A percentile compares a stretch with the other conserved stretches of the same genome.
Conservation (phyloP, 2,888 invertebrate species). For the Linhomoeus sp. region DNA sequence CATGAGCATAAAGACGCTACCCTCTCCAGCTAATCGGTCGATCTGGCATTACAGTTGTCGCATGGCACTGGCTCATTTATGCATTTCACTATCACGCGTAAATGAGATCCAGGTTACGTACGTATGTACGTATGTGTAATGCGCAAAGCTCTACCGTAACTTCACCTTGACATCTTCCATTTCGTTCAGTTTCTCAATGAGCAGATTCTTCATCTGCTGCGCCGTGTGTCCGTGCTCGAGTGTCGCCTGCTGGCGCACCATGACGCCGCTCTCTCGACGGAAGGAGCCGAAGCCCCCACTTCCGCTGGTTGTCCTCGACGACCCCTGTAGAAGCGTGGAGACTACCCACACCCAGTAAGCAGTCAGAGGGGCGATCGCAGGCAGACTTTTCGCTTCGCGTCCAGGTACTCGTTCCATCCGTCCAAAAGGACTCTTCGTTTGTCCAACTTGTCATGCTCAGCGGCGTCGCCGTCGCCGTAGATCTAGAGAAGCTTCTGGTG, state of each 20-base stretch:
- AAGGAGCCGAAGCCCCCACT: background rate
- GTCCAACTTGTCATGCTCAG: conserved; percentile 11
- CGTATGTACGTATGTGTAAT: no score
- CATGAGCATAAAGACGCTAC: no score
- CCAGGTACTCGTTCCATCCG: conserved; percentile 12
- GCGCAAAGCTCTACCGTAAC: no score
- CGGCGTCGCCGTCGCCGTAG: conserved; percentile 6
- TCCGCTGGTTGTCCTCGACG: no score
- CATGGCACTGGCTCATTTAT: no score
- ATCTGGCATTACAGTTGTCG: no score
- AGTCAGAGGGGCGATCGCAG: background rate
- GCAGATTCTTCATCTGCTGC: conserved; percentile 10
- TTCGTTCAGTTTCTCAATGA: conserved; percentile 25
- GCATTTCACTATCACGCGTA: no score
- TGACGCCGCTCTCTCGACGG: conserved; percentile 10
- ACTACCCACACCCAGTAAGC: background rate
- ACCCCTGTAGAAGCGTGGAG: background rate
- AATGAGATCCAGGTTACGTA: no score
- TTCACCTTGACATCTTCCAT: conserved; percentile 20
- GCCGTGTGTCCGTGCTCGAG: conserved; percentile 12
- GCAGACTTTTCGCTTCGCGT: background rate
- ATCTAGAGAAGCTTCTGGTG: no score
- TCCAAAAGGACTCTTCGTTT: conserved; percentile 16
- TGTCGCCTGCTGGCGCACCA: conserved; percentile 16
- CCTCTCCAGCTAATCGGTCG: no score